Conservation (phyloP, 2,888 invertebrate genomes). For the Cataglyphis livida region DNA sequence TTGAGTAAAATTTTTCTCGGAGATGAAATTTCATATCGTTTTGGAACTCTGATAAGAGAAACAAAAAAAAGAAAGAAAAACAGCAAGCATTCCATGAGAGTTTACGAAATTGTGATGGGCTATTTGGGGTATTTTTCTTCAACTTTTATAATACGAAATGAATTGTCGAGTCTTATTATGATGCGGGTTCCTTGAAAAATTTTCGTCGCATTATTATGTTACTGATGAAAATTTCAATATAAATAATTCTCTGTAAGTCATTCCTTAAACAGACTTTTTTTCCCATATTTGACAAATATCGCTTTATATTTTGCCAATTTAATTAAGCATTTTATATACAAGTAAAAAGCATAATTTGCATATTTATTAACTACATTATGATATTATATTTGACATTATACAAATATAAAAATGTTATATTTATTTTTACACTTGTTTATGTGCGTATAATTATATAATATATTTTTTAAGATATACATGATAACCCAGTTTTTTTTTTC, state of each 20-base stretch:
- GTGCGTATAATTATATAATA: neutral
- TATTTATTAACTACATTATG: neutral
- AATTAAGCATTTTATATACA: neutral
- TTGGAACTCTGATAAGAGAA: neutral
- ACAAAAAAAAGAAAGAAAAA: neutral
- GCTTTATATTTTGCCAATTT: neutral
- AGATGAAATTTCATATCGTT: too few relatives aligned
- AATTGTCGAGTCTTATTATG: neutral
- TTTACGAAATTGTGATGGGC: constrained; percentile 30
- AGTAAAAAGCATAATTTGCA: neutral
- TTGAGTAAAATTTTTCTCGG: too few relatives aligned
- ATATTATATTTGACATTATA: neutral
- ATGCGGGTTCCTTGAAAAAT: neutral
- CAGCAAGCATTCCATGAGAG: neutral
- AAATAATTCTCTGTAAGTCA: constrained; percentile 14
- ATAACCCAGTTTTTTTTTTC: constrained; percentile 13
- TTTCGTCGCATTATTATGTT: neutral
- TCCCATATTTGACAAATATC: neutral
- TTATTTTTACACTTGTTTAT: neutral
- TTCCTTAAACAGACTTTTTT: neutral
- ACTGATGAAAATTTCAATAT: neutral
- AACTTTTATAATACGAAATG: constrained; percentile 34
- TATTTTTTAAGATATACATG: neutral
- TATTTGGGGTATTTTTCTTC: constrained; percentile 22
- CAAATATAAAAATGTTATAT: neutral